Conservation (phyloP, 2,113 vertebrate genomes). For the Bubo scandiacus region DNA sequence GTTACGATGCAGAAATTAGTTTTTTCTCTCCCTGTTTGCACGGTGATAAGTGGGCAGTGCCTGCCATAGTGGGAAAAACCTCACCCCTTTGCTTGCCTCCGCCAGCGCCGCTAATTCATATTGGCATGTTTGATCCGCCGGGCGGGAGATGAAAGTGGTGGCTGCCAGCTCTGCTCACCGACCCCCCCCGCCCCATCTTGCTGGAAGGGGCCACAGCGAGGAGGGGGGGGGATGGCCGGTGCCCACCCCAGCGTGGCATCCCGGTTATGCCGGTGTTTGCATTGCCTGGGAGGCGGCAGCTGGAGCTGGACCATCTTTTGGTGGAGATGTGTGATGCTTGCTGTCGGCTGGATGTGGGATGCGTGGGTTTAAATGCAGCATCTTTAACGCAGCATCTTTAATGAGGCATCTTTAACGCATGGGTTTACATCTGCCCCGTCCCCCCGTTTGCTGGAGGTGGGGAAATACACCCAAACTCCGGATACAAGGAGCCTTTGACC, state of each 20-base stretch:
- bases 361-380: not conserved
- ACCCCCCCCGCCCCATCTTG: not conserved
- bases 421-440: not conserved
- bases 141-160: constrained; percentile 41
- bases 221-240: too few species aligned
- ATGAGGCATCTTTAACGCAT: not conserved
- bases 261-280: not conserved
- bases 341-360: not conserved
- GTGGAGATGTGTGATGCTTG: not conserved
- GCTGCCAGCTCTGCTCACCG: constrained; percentile 39
- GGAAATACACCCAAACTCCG: not conserved
- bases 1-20: rapidly evolving
- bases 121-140: constrained; percentile 52
- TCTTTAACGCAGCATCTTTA: not conserved
- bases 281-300: not conserved
- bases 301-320: not conserved
- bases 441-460: rapidly evolving
- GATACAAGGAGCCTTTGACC: constrained; percentile 37
- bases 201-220: not conserved
- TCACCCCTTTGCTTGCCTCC: not conserved
- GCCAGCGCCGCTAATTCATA: constrained; percentile 42
- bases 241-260: not conserved
- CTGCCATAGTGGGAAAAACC: constrained; percentile 21
- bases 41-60: rapidly evolving
- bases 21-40: not conserved